phyloP scores from a whole-genome alignment of 1,140 invertebrate genomes.

The Musca vetustissima region DNA sequence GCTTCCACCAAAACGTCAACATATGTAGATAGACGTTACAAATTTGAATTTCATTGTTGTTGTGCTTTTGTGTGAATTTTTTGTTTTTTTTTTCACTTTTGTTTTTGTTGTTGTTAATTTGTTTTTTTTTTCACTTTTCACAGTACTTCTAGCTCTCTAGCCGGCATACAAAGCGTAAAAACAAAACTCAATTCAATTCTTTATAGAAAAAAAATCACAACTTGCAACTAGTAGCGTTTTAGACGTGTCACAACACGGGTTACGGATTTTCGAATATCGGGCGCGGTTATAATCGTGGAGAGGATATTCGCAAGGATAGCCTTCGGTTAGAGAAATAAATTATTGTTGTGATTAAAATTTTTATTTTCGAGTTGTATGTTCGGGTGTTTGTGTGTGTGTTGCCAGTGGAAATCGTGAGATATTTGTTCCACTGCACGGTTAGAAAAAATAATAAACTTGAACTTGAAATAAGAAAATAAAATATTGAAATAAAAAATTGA shows the following conservation, averaged over 20 bases:
- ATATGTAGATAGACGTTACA: conserved; percentile 7
- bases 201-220: conserved; percentile 25
- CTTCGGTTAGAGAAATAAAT: no score
- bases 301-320: no score
- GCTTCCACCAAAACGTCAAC: no score
- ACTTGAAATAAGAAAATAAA: conserved; percentile 2
- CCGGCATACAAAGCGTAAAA: background rate
- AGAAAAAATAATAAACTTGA: conserved; percentile 6
- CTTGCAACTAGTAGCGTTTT: conserved; percentile 26
- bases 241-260: conserved; percentile 26
- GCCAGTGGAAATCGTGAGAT: conserved; percentile 12
- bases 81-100: background rate
- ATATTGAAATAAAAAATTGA: background rate
- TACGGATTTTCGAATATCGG: conserved; percentile 1
- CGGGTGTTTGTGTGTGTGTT: no score
- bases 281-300: no score
- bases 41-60: conserved; percentile 24
- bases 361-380: no score
- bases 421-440: conserved; percentile 1
- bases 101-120: background rate
- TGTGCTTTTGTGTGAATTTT: conserved; percentile 23
- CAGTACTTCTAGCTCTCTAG: no score
- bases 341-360: no score
- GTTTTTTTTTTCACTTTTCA: conserved; percentile 1
- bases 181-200: conserved; percentile 21